Conservation (phyloP, 2,113 vertebrate species). For the Apus apus region DNA sequence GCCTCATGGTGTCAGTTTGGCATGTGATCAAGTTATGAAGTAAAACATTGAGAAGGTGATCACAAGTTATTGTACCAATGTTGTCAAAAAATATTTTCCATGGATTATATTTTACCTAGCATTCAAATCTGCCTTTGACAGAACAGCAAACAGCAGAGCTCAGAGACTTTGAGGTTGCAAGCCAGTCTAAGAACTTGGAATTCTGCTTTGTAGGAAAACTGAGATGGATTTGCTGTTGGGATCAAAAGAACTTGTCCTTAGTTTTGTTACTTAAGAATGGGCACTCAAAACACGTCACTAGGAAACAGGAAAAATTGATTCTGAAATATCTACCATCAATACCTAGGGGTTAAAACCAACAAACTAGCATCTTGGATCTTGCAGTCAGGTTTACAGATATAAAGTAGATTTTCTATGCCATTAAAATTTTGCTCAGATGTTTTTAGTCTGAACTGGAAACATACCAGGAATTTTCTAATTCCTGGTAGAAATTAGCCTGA, state of each 20-base stretch:
- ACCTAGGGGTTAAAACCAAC: background rate
- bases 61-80: background rate
- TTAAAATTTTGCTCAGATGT: background rate
- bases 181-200: background rate
- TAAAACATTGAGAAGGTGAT: background rate
- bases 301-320: background rate
- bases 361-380: background rate
- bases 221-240: accelerated
- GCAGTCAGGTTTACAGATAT: background rate
- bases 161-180: background rate
- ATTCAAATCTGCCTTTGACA: background rate
- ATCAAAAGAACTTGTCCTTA: background rate
- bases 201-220: background rate
- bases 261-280: background rate
- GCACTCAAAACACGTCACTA: background rate
- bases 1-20: background rate
- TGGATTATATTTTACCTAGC: background rate
- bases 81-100: background rate
- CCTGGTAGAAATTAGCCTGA: background rate
- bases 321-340: background rate
- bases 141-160: background rate
- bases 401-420: background rate
- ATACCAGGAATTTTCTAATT: background rate
- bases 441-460: background rate
- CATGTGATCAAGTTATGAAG: background rate